Percentiles rank a stretch among this genome's conserved stretches.
Conservation (phyloP, 2,888 invertebrate species). For the Cataglyphis albicans region DNA sequence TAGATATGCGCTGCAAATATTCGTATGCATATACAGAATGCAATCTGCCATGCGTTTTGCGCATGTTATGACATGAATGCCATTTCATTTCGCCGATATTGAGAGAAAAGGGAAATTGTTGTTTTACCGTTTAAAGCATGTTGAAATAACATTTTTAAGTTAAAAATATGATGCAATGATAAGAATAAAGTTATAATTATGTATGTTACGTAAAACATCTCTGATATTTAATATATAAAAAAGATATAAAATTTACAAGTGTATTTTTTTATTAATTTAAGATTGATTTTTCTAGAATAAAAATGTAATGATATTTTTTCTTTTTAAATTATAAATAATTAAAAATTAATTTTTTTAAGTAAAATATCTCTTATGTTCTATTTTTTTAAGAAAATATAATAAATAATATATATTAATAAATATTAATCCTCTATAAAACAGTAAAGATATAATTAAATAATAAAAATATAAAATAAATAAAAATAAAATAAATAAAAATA, state of each 20-base stretch:
- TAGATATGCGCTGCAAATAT: conserved; percentile 41
- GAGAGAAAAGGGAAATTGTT: conserved; percentile 23
- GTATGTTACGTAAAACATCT: background rate
- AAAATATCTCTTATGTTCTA: background rate
- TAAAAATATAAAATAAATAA: background rate
- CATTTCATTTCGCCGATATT: conserved; percentile 32
- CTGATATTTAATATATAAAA: background rate
- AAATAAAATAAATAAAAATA: background rate
- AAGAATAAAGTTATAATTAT: conserved; percentile 13
- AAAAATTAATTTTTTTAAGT: background rate
- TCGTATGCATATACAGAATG: conserved; percentile 30
- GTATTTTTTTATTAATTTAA: background rate
- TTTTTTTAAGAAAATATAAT: background rate
- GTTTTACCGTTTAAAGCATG: conserved; percentile 18
- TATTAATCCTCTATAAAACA: background rate
- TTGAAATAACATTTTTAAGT: conserved; percentile 23
- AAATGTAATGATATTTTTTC: background rate
- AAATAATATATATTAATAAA: background rate
- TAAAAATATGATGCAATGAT: background rate
- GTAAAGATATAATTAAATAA: background rate
- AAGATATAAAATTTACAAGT: background rate
- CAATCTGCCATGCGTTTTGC: conserved; percentile 45
- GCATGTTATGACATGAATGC: conserved; percentile 37
- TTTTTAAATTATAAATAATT: background rate
- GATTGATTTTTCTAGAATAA: background rate